Base-by-base conservation (phyloP, 2,888 invertebrate species). In the Eudasyphora cyanicolor region DNA sequence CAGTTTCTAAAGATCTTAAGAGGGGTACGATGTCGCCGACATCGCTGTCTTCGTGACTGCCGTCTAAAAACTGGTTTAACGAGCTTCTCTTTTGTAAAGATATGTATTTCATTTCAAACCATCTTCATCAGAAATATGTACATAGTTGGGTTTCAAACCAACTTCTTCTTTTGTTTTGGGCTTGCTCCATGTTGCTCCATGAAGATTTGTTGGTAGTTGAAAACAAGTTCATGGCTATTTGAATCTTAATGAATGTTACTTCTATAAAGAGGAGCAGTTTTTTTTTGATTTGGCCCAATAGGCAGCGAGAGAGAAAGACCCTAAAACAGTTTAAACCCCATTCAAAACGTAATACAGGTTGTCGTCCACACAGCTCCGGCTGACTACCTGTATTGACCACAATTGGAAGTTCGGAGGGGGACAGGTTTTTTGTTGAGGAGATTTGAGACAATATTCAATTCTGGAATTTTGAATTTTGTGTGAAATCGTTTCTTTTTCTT, bases 221-320 rank as follows among this genome's bases (percentile, higher is more conserved):
- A 85, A 82, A 84, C 86, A 86, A 87, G 86, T 87, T 87, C 86
- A 86, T 85, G 86, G 86, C 82, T 85, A 77, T 82, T 82, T 82
- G 69, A 79, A 77, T 82, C 79, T 86, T 82, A 79, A 85, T 83
- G 77, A 54, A 62, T 70, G n/a, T n/a, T n/a, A n/a, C n/a, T 76
- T 71, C 73, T 60, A 19, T 12, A 57, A 21, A 27, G 57, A 57
- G 12, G 57, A 57, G 12, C 57, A n/a, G 24, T 57, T 57, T 57
- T 57, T 57, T 57, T 57, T 24, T 27, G 57, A 27, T 2, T 57
- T 57, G 57, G n/a, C 49, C 49, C 3, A 49, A 54, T 0, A 21
- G 19, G 8, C 19, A 38, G 10, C 64, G 35, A 64, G 35, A 38
- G n/a, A 35, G 14, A n/a, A 35, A n/a, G n/a, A 19, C 32, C 1